Percentiles rank a stretch among this genome's conserved stretches.
phyloP scores from a whole-genome alignment of 2,113 vertebrate species.

The zebrafish (Danio rerio) region GRCz12tu NC_133199.1:23373001-23373500 shows the following conservation, averaged over 20 bases:
- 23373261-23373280: slow-evolving; percentile 33
- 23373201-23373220: slow-evolving; percentile 4
- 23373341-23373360: too few relatives aligned
- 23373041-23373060: not conserved
- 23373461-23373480: too few relatives aligned
- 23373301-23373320: too few relatives aligned
- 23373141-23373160: not conserved
- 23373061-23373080: not conserved
- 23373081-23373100: not conserved
- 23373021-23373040: not conserved
- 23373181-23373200: not conserved
- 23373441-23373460: too few relatives aligned
- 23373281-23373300: too few relatives aligned
- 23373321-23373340: too few relatives aligned
- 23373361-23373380: too few relatives aligned
- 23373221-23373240: not conserved
- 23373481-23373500: too few relatives aligned
- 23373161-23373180: not conserved
- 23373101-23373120: not conserved
- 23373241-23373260: not conserved
- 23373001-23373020: not conserved
- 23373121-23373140: not conserved
- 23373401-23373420: too few relatives aligned
- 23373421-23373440: too few relatives aligned
- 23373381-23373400: too few relatives aligned